A percentile compares a stretch with the other conserved stretches of the same genome.
phyloP scores from a whole-genome alignment of 2,113 vertebrate genomes.

The Maccullochella peelii region DNA sequence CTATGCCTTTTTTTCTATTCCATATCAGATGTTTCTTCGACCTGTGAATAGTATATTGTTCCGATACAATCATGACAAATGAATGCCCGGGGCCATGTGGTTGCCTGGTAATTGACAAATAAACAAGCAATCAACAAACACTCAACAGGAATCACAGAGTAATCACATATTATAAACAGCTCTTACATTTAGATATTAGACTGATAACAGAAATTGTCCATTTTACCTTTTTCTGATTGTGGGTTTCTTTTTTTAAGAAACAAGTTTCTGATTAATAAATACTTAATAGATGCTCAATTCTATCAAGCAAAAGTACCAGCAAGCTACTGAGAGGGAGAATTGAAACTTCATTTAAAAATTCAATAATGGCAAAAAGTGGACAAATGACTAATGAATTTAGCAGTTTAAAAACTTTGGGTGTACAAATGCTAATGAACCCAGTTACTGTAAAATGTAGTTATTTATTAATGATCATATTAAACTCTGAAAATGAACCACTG shows the following conservation, averaged over 20 bases:
- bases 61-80: constrained; percentile 35
- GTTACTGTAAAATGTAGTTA: constrained; percentile 18
- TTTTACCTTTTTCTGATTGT: background rate
- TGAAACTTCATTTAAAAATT: background rate
- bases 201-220: background rate
- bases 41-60: constrained; percentile 37
- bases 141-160: constrained; percentile 1
- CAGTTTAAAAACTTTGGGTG: background rate
- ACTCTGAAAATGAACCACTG: constrained; percentile 25
- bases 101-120: constrained; percentile 20
- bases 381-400: background rate
- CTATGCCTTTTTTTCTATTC: background rate
- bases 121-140: constrained; percentile 36
- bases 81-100: background rate
- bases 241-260: background rate
- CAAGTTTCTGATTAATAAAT: background rate
- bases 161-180: background rate
- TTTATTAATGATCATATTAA: constrained; percentile 37
- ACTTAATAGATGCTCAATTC: background rate
- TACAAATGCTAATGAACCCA: constrained; percentile 31
- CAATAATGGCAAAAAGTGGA: background rate
- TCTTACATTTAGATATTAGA: background rate
- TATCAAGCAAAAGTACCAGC: background rate
- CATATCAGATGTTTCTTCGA: constrained; percentile 17
- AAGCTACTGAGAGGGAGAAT: background rate